These are phyloP conservation scores for Leptinotarsa juncta DNA, from an alignment of 2,888 invertebrate species.

Conservation along the genomic window DNA sequence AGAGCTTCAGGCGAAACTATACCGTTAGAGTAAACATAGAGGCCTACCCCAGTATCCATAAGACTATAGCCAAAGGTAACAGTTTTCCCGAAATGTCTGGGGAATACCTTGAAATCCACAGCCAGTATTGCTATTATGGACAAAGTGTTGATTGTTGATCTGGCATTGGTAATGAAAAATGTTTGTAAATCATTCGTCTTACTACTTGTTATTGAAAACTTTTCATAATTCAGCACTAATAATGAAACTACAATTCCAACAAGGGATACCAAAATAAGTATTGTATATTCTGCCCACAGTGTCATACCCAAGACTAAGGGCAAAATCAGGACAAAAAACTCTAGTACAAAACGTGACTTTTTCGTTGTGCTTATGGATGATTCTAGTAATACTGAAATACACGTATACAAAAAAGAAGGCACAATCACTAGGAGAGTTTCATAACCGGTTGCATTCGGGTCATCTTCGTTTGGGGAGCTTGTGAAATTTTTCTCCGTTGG, in stretches of 20 bases:
- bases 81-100: constrained; percentile 88
- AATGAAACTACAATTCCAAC: constrained; percentile 41
- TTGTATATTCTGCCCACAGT: constrained; percentile 64
- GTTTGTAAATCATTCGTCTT: constrained; percentile 2
- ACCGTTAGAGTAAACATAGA: constrained; percentile 86
- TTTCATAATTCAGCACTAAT: constrained; percentile 21
- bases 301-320: constrained; percentile 72
- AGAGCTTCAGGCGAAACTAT: constrained; percentile 74
- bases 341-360: constrained; percentile 59
- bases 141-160: constrained; percentile 78
- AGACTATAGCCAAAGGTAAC: constrained; percentile 86
- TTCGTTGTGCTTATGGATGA: constrained; percentile 44
- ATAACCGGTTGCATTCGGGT: constrained; percentile 66
- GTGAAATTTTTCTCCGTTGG: not conserved
- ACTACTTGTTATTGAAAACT: constrained; percentile 17
- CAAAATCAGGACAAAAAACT: constrained; percentile 70
- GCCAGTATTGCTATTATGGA: constrained; percentile 89
- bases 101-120: constrained; percentile 92
- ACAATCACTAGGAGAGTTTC: constrained; percentile 66
- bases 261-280: constrained; percentile 47
- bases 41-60: constrained; percentile 96
- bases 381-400: constrained; percentile 56
- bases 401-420: constrained; percentile 59
- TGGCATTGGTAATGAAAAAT: constrained; percentile 73
- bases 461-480: not conserved